Evolutionary conservation across 2,888 invertebrate genomes (phyloP), one percentile per base, ranked within the genome.

Genomic region (Amitus sp.): DNA sequence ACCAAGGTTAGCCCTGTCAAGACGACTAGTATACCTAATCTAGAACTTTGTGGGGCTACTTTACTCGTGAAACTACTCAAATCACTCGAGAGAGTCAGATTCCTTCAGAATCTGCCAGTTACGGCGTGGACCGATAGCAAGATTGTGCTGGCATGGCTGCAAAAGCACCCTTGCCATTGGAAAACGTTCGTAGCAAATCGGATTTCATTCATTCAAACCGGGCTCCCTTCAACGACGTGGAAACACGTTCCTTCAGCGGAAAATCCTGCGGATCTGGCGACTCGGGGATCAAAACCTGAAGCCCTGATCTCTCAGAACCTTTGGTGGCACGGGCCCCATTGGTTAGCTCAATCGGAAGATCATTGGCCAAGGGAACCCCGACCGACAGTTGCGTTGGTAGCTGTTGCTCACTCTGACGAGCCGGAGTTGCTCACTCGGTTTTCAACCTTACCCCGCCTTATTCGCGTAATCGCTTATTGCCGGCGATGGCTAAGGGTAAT

Each of bases 281-380:
- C 71, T 1, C 55, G 72, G 2, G 72, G 72, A 1, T 9, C 70
- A 1, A 34, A 50, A 1, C 55, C 66, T n/a, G n/a, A n/a, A n/a
- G n/a, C n/a, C n/a, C n/a, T n/a, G n/a, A n/a, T n/a, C n/a, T n/a
- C n/a, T n/a, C n/a, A n/a, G n/a, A 15, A 46, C 3, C 30, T 73
- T n/a, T 73, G 71, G 68, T 70, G 68, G 71, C 37, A 54, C 2
- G 71, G 73, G 1, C 69, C 70, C 6, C 4, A 1, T 13, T 55
- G 47, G 47, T 12, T 55, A 27, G 28, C 28, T 27, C 9, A 9
- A 27, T 27, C n/a, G n/a, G n/a, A n/a, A n/a, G n/a, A n/a, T n/a
- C n/a, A 13, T 7, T 7, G 13, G 1, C 23, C 33, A 1, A 2
- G 2, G 17, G 20, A 18, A 2, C 5, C 2, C 3, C 48, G 48